phyloP scores from a whole-genome alignment of 2,113 vertebrate species.

The Nothobranchius kuhntae region DNA sequence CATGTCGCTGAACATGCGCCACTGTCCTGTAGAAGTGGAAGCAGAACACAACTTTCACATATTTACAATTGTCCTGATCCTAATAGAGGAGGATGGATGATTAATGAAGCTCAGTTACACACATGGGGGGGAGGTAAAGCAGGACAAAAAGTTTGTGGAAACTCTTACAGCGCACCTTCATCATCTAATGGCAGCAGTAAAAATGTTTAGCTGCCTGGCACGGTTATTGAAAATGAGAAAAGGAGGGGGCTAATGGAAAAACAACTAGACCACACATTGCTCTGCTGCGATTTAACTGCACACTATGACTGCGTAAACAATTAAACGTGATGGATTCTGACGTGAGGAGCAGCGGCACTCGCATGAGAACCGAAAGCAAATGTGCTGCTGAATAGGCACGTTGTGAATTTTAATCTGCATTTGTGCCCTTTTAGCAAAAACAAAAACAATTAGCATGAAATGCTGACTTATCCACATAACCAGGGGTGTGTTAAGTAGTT shows the following conservation, averaged over 20 bases:
- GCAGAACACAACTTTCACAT: conserved; percentile 33
- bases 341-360: background rate
- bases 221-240: conserved; percentile 56
- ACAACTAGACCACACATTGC: conserved; percentile 45
- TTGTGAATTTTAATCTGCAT: background rate
- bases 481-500: background rate
- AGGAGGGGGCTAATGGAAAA: conserved; percentile 53
- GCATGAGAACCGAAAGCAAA: conserved; percentile 7
- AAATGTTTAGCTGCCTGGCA: conserved; percentile 60
- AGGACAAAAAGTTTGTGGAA: conserved; percentile 65
- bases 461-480: background rate
- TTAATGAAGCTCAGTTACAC: conserved; percentile 61
- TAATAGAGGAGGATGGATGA: conserved; percentile 63
- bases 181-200: conserved; percentile 62
- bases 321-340: conserved; percentile 27
- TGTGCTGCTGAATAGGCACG: background rate
- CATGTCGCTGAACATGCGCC: conserved; percentile 37
- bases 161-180: conserved; percentile 67
- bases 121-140: conserved; percentile 24
- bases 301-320: conserved; percentile 30
- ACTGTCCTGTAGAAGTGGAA: conserved; percentile 28
- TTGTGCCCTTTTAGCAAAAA: no score
- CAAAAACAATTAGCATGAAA: no score
- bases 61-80: conserved; percentile 48
- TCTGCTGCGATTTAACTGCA: conserved; percentile 35